phyloP scores from a whole-genome alignment of 2,888 invertebrate species.

The Lasioglossum figueresi region DNA sequence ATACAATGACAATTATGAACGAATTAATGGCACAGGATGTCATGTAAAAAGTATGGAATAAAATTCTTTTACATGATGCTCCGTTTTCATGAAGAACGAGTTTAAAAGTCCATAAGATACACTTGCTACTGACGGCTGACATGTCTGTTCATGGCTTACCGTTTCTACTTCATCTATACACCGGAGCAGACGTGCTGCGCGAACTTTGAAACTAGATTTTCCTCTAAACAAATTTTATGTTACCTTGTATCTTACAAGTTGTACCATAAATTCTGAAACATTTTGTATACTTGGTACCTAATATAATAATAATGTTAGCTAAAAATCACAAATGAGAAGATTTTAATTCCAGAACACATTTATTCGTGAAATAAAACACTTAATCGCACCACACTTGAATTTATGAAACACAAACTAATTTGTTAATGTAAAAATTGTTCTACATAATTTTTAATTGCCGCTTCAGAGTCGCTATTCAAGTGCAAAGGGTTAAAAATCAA shows the following conservation, averaged over 20 bases:
- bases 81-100: not conserved
- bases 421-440: not conserved
- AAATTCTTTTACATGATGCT: not conserved
- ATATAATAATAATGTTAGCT: not conserved
- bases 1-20: not conserved
- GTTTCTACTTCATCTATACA: not conserved
- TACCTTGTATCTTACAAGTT: not conserved
- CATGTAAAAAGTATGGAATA: not conserved
- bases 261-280: not conserved
- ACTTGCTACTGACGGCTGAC: conserved; percentile 7
- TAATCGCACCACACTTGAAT: not conserved
- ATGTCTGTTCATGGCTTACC: conserved; percentile 3
- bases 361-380: not conserved
- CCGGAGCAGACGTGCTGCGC: not conserved
- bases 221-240: not conserved
- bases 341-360: not conserved
- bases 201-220: not conserved
- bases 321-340: not conserved
- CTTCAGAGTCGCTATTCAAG: not conserved
- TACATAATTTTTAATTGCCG: not conserved
- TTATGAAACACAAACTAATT: not conserved
- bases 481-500: not conserved
- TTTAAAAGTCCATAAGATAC: not conserved
- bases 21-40: not conserved
- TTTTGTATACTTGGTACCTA: not conserved